phyloP scores from a whole-genome alignment of 1,140 invertebrate genomes.

The Drosophila pseudoobscura region DNA sequence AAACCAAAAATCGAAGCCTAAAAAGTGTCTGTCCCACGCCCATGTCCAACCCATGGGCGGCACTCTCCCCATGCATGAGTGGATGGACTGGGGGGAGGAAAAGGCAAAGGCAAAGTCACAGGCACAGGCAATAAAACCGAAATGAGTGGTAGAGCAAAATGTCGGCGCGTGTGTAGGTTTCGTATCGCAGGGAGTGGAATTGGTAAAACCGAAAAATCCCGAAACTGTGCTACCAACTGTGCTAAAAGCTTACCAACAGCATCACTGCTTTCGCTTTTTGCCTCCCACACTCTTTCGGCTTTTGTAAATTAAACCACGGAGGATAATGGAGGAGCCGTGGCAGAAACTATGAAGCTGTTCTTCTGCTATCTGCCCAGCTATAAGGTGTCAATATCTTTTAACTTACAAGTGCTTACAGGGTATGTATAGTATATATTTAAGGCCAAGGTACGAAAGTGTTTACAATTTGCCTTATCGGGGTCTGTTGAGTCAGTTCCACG shows the following conservation, averaged over 20 bases:
- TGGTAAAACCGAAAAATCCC: conserved; percentile 13
- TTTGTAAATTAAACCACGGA: conserved; percentile 3
- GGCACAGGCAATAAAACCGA: conserved; percentile 65
- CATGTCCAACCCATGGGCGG: not conserved
- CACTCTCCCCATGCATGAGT: conserved; percentile 1
- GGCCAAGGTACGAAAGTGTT: too few relatives aligned
- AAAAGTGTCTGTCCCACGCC: conserved; percentile 38
- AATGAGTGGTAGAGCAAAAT: conserved; percentile 58
- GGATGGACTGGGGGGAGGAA: not conserved
- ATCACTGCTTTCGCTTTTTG: conserved; percentile 27
- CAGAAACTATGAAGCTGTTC: not conserved
- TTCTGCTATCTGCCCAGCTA: too few relatives aligned
- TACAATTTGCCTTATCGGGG: conserved; percentile 17
- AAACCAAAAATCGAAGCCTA: conserved; percentile 40
- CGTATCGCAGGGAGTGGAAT: too few relatives aligned
- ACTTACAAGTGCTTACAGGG: too few relatives aligned
- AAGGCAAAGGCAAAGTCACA: conserved; percentile 31
- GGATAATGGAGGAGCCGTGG: not conserved
- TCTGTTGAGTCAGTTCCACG: conserved; percentile 9
- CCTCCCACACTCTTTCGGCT: not conserved
- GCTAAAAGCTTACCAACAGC: conserved; percentile 20
- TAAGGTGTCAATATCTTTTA: too few relatives aligned
- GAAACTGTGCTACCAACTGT: conserved; percentile 19
- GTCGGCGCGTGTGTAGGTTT: conserved; percentile 53
- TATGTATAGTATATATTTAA: too few relatives aligned